A percentile compares a stretch with the other conserved stretches of the same genome.
Evolutionary conservation across 2,797 vertebrate species (phyloP).

Genomic region (Carduelis carduelis): DNA sequence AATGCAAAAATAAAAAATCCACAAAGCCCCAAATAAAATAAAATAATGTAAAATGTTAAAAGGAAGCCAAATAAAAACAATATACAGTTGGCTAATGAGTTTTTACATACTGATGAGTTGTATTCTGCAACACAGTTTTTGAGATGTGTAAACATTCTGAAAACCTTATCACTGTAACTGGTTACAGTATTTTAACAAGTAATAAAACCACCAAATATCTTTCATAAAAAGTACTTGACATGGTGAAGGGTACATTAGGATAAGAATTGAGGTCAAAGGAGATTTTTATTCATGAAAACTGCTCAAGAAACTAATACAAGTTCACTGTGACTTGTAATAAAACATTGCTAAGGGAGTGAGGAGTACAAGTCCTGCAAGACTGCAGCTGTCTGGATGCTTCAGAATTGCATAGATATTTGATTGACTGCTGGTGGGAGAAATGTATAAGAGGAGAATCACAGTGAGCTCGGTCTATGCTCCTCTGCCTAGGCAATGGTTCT

Average conservation of each 20-base stretch:
- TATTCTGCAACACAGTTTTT: not conserved
- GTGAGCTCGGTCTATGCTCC: not conserved
- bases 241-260: not conserved
- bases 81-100: not conserved
- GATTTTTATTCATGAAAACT: not conserved
- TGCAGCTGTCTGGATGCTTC: not conserved
- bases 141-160: not conserved
- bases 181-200: not conserved
- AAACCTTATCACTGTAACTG: not conserved
- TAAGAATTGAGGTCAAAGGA: not conserved
- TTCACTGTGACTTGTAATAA: not conserved
- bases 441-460: fast-evolving
- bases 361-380: not conserved
- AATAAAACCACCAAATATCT: not conserved
- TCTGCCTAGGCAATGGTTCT: not conserved
- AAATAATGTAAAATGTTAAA: not conserved
- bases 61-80: not conserved
- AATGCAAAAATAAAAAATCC: fast-evolving
- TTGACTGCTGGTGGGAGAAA: not conserved
- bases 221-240: not conserved
- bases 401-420: not conserved
- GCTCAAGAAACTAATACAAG: not conserved
- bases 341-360: not conserved
- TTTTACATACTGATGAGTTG: not conserved
- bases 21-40: not conserved